Evolutionary conservation across 2,113 vertebrate genomes (phyloP), one percentile per base, ranked within the genome.

Genomic region (Talpa occidentalis): DNA sequence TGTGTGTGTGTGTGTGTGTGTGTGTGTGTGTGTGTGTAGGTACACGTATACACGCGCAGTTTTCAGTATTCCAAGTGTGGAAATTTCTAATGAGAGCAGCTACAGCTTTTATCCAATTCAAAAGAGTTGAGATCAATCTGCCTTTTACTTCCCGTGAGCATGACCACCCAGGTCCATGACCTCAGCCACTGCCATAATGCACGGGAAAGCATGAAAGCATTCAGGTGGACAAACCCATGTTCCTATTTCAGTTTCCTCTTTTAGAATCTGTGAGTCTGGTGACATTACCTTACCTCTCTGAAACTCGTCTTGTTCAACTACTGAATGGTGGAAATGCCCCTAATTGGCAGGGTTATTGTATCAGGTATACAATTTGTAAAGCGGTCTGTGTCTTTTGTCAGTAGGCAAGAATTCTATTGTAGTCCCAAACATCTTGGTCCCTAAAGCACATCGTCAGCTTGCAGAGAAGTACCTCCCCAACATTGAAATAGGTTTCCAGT

Each of bases 401-500:
- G 4, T 35, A 54, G 47, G 12, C 72, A 17, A 22, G 37, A 70
- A 10, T 52, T 79, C 35, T 14, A 3, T 35, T 37, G 12, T 2
- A 87, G 17, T 28, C 16, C 40, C 56, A 83, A n/a, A 40, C 56
- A 40, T 44, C 62, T 69, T 32, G 8, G 62, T 73, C 49, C 9
- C 5, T 30, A n/a, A 62, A 44, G 6, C 28, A 69, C 24, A 28
- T 56, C 95, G 17, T 30, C 22, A 0, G 32, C 19, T 90, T 64
- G 59, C 60, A 84, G 54, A 79, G 21, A 28, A 6, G 54, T 11
- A 62, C 35, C 11, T 44, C 35, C 40, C 22, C 16, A 66, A 17
- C 83, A 80, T 76, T 80, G 52, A 91, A 82, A 47, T 44, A 85
- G 37, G 30, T 74, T 79, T 83, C 77, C 30, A 54, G n/a, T 73